These are phyloP conservation scores for Aphidoletes aphidimyza DNA, from an alignment of 2,888 invertebrate genomes.

Conservation along the genomic window DNA sequence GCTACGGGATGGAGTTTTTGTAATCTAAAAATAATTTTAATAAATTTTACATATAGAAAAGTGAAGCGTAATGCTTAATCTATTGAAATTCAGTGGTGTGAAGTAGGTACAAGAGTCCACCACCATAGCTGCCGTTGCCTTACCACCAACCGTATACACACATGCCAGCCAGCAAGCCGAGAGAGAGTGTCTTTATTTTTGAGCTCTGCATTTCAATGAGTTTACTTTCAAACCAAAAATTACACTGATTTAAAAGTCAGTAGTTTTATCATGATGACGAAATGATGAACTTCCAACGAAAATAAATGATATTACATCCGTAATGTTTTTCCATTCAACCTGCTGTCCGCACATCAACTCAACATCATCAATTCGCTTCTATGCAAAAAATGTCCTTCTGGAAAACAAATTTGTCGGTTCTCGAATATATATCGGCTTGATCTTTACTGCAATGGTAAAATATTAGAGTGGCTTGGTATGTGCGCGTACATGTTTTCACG, in stretches of 20 bases:
- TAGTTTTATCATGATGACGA: conserved; percentile 35
- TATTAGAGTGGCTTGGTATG: too few relatives aligned
- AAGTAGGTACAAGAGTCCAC: not conserved
- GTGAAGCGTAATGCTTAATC: not conserved
- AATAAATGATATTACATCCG: conserved; percentile 11
- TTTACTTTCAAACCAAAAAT: conserved; percentile 17
- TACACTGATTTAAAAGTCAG: conserved; percentile 33
- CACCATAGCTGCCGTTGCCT: too few relatives aligned
- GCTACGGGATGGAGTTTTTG: not conserved
- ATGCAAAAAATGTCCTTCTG: too few relatives aligned
- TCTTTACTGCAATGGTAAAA: too few relatives aligned
- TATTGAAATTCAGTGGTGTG: conserved; percentile 33
- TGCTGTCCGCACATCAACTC: not conserved
- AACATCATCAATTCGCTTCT: too few relatives aligned
- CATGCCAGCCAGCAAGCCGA: too few relatives aligned
- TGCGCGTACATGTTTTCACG: too few relatives aligned
- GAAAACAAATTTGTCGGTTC: too few relatives aligned
- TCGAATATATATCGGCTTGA: too few relatives aligned
- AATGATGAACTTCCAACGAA: not conserved
- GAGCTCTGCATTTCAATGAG: conserved; percentile 34
- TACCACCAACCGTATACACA: too few relatives aligned
- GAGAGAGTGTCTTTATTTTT: not conserved
- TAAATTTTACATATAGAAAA: conserved; percentile 47
- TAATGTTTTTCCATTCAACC: not conserved
- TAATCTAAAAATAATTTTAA: conserved; percentile 53